Base-by-base conservation (phyloP, 1,140 invertebrate species). In the Ceratoteleas bidentatus region DNA sequence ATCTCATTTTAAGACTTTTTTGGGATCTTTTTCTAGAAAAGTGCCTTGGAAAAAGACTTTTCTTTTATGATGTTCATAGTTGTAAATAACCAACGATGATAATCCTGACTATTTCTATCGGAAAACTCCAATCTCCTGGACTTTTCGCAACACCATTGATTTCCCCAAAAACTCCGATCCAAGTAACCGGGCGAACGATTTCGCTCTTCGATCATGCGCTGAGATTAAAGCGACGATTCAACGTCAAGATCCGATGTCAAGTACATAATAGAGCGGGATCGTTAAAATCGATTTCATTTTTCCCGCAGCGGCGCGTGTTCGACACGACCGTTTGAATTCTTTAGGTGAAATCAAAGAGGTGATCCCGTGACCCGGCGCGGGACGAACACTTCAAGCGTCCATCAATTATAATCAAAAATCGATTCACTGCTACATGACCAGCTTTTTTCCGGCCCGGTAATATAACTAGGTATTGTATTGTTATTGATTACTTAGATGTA, bases 331-430 rank as follows among this genome's bases (percentile, higher is more conserved):
- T 69, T 57, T 57, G 52, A 76, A 76, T 68, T 61, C 73, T 69
- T 76, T 49, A 8, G 50, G 33, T 68, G 50, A 69, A 76, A 76
- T 61, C 49, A 49, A 60, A 66, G 56, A 68, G 49, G 47, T 61
- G 73, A 77, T 64, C 53, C 15, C 32, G 16, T 76, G 62, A 76
- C 60, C 14, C n/a, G 47, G 0, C 52, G n/a, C 24, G n/a, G 52
- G 57, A 72, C 50, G 62, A 16, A 56, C 40, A 40, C 49, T 40
- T 47, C 11, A 47, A 56, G 61, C 40, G 45, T 69, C 49, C 64
- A 81, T 81, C 70, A 81, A 74, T 81, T 58, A 81, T 60, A 69
- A 75, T 81, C 78, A 60, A 54, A 81, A 75, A 64, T 70, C 65
- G 15, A 81, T 75, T 81, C 64, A 74, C 11, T 5, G 40, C 0